Evolutionary conservation across 2,113 vertebrate genomes (phyloP).

Genomic region (Myiozetetes cayanensis): DNA sequence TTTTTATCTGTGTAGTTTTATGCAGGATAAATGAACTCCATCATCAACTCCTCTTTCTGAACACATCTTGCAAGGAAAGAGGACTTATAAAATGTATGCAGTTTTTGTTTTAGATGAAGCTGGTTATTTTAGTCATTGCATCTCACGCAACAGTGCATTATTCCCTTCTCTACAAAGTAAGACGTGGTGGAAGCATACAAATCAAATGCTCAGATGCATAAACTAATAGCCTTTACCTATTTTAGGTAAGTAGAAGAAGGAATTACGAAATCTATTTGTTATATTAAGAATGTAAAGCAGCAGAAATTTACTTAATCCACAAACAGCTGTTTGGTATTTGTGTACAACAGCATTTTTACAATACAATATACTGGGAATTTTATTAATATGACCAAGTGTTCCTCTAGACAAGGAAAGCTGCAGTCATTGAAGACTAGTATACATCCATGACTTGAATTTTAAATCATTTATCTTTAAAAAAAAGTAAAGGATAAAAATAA

Average conservation of each 20-base stretch:
- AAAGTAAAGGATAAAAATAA: background rate
- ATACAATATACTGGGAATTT: background rate
- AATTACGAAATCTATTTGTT: background rate
- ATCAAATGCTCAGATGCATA: background rate
- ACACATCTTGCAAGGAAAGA: background rate
- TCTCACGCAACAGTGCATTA: background rate
- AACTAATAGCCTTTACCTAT: background rate
- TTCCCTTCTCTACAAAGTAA: background rate
- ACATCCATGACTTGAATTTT: constrained; percentile 9
- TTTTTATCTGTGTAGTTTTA: background rate
- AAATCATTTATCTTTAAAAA: background rate
- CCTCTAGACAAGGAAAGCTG: background rate
- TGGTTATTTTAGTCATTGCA: background rate
- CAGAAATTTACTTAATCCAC: background rate
- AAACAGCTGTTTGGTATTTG: background rate
- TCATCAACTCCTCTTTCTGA: background rate
- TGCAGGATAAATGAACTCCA: background rate
- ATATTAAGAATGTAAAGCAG: background rate
- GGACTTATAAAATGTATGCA: background rate
- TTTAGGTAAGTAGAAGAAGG: background rate
- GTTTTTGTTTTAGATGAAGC: background rate
- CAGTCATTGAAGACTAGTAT: background rate
- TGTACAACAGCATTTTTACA: background rate
- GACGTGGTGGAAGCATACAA: background rate
- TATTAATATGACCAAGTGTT: background rate